Conservation (phyloP, 2,113 vertebrate species). For the Nematolebias whitei region DNA sequence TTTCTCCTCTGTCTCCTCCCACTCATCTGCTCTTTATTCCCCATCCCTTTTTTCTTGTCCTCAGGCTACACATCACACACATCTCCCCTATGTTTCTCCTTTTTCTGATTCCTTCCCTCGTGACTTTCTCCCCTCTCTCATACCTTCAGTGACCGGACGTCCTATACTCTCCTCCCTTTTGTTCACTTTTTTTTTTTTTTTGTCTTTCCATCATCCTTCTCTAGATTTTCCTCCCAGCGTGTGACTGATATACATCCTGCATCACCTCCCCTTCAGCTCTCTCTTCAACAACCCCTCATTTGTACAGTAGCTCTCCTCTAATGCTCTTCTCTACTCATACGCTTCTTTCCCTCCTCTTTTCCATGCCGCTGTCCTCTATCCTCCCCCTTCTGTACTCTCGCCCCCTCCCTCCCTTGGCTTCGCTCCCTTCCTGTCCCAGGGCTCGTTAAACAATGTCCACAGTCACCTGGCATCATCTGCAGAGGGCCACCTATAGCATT, state of each 20-base stretch:
- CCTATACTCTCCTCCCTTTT: conserved; percentile 47
- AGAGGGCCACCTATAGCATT: conserved; percentile 54
- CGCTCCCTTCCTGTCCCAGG: conserved; percentile 47
- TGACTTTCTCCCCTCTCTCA: conserved; percentile 50
- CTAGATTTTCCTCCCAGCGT: conserved; percentile 10
- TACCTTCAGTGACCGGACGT: conserved; percentile 34
- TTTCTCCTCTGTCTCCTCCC: conserved; percentile 29
- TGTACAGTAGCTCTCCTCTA: neutral
- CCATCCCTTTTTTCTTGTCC: conserved; percentile 47
- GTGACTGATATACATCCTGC: conserved; percentile 37
- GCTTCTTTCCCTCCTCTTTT: conserved; percentile 5
- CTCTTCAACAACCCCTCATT: conserved; percentile 1
- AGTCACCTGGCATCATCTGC: conserved; percentile 64
- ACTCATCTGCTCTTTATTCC: conserved; percentile 31
- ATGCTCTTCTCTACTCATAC: neutral
- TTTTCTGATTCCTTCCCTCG: conserved; percentile 36
- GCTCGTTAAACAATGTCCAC: conserved; percentile 74
- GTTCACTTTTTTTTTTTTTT: conserved; percentile 29
- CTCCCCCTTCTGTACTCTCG: conserved; percentile 23
- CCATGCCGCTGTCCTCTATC: conserved; percentile 53
- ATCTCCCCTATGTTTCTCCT: conserved; percentile 58
- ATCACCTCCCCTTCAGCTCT: conserved; percentile 7
- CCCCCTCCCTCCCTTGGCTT: conserved; percentile 33
- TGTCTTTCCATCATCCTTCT: conserved; percentile 5
- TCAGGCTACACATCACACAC: conserved; percentile 65